Base-by-base conservation (phyloP, 2,113 vertebrate species). In the Sinocyclocheilus anshuiensis region DNA sequence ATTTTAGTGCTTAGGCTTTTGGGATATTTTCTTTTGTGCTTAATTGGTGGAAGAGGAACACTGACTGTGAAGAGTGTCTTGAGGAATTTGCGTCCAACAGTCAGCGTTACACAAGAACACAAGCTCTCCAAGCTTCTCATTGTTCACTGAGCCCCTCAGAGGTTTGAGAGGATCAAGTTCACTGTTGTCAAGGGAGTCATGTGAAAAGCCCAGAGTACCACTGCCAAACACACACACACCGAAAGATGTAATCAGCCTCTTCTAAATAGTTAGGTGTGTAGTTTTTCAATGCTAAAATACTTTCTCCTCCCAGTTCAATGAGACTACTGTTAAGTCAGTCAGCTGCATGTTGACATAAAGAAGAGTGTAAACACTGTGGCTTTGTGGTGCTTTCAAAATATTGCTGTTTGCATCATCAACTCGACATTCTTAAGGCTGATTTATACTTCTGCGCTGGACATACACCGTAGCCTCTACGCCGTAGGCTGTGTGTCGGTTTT, bases 91-190 rank as follows among this genome's bases (percentile, higher is more conserved):
- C 20, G 2, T 45, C 79, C 59, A 81, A 45, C 59, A 39, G 59
- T 81, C 79, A 81, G 69, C 59, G 82, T 84, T 84, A 74, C 82
- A 84, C 81, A 71, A 81, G 79, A 81, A 29, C 79, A 81, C 24
- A 71, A 33, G 45, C 69, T 84, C 82, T 74, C 50, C 69, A 57
- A 69, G 81, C 48, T 29, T 16, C 42, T 57, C 26, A 87, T 74
- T 72, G 77, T 81, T 9, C 53, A 2, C 48, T 3, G 26, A 88
- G 85, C 78, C 72, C 72, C 59, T 80, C 24, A 78, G 63, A 67
- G 77, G 55, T 55, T 85, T 79, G n/a, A 85, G 71, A 81, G 72
- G 81, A 81, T 87, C 84, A 81, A 87, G 81, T 82, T 87, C 81
- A 84, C 81, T 57, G 65, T 67, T 72, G 80, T 77, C 59, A 83